A percentile compares a stretch with the other conserved stretches of the same genome.
Evolutionary conservation across 2,888 invertebrate species (phyloP).

Genomic region (Esperia sulphurella): DNA sequence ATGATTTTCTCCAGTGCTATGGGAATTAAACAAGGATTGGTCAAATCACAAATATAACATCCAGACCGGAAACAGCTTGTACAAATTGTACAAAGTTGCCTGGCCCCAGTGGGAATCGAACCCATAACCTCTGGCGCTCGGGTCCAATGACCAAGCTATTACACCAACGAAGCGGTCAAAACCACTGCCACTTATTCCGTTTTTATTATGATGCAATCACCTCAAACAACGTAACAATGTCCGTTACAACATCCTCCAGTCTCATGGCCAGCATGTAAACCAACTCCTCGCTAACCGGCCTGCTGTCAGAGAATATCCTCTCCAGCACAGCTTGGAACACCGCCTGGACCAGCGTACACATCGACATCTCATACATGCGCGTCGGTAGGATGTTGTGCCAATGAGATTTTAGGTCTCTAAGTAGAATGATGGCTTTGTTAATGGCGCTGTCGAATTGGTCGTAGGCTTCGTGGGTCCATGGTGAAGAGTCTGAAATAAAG

Average conservation of each 20-base stretch:
- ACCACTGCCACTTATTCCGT: no score
- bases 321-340: slow-evolving; percentile 53
- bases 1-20: no score
- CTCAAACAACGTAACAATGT: slow-evolving; percentile 50
- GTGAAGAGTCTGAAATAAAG: slow-evolving; percentile 31
- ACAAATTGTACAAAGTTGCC: no score
- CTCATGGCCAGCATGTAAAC: slow-evolving; percentile 52
- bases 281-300: slow-evolving; percentile 52
- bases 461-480: slow-evolving; percentile 52
- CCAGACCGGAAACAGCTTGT: no score
- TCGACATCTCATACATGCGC: slow-evolving; percentile 57
- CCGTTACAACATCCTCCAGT: slow-evolving; percentile 41
- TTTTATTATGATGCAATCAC: no score
- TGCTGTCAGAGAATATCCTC: slow-evolving; percentile 43
- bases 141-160: no score
- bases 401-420: slow-evolving; percentile 45
- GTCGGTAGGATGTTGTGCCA: slow-evolving; percentile 55
- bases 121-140: no score
- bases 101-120: no score
- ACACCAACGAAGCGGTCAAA: no score
- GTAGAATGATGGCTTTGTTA: slow-evolving; percentile 43
- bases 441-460: slow-evolving; percentile 57
- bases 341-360: slow-evolving; percentile 48
- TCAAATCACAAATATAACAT: no score
- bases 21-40: no score